phyloP scores from a whole-genome alignment of 1,140 invertebrate species.

The Solen grandis region DNA sequence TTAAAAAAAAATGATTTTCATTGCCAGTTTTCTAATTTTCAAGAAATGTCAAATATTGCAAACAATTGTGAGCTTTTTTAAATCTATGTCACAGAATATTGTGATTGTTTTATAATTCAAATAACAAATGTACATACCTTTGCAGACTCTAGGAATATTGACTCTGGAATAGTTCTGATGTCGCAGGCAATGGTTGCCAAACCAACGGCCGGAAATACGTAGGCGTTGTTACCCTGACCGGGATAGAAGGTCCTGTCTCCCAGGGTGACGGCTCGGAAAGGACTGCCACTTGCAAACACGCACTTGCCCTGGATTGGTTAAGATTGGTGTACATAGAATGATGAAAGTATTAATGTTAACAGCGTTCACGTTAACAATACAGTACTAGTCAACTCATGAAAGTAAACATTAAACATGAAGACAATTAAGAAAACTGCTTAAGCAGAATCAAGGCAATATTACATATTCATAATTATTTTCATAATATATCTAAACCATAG shows the following conservation, averaged over 20 bases:
- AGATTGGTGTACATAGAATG: too few relatives aligned
- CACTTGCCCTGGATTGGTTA: conserved; percentile 75
- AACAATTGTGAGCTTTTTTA: too few relatives aligned
- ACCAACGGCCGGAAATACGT: conserved; percentile 81
- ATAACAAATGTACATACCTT: too few relatives aligned
- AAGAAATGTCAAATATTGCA: too few relatives aligned
- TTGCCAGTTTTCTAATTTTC: too few relatives aligned
- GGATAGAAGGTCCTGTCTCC: too few relatives aligned
- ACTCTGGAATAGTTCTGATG: too few relatives aligned
- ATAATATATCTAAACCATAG: background rate
- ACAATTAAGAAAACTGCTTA: background rate
- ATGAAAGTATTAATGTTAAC: background rate
- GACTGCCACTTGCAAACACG: conserved; percentile 80
- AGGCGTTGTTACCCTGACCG: conserved; percentile 81
- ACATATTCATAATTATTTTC: background rate
- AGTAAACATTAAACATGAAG: background rate
- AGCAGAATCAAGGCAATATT: background rate
- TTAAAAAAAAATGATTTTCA: too few relatives aligned
- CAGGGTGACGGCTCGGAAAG: conserved; percentile 78
- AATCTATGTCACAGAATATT: too few relatives aligned
- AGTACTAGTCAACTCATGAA: background rate
- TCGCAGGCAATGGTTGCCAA: conserved; percentile 76
- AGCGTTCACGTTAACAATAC: background rate
- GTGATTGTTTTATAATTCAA: too few relatives aligned
- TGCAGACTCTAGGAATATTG: too few relatives aligned